Evolutionary conservation across 1,140 invertebrate genomes (phyloP), one percentile per base, ranked within the genome.

Genomic region (Drosophila willistoni): DNA sequence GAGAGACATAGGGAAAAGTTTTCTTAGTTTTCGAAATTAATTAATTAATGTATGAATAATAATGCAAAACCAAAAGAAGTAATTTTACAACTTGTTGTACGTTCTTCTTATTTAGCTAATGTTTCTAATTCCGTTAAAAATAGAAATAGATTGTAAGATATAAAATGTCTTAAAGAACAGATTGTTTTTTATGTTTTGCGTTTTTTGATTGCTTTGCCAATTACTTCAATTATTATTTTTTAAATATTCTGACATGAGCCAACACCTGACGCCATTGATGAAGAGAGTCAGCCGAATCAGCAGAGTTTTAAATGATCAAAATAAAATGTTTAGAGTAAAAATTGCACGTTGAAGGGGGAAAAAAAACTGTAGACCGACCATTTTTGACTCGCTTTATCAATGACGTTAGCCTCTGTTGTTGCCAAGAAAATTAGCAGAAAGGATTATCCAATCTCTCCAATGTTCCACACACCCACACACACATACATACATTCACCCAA

Each of bases 261-360:
- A 91, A 91, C 90, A 91, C 90, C 90, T 91, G 77, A 89, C 81
- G 73, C 65, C 72, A 63, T 87, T 91, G 80, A 79, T 69, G 71
- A 71, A 71, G 76, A 72, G 79, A 90, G 71, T 42, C 34, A 41
- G 39, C 47, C 19, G 41, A 36, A 12, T 36, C 34, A 3, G 44
- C 29, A 14, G 17, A 22, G 68, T 68, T 60, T 73, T 69, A 81
- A 76, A 64, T 64, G 57, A 22, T 51, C 17, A 51, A 51, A 34
- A 51, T 22, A 39, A 10, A 7, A 47, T 74, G 41, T 44, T 54
- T 73, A 57, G 59, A 14, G 12, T 51, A 41, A 65, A 41, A 65
- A 61, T 14, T 60, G 39, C 39, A 70, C 41, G 64, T 59, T 76
- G 76, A 76, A 6, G 60, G 12, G n/a, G 34, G 7, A 39, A 39